A percentile compares a stretch with the other conserved stretches of the same genome.
Evolutionary conservation across 1,140 invertebrate genomes (phyloP).

Genomic region (Papilio aristodemus): DNA sequence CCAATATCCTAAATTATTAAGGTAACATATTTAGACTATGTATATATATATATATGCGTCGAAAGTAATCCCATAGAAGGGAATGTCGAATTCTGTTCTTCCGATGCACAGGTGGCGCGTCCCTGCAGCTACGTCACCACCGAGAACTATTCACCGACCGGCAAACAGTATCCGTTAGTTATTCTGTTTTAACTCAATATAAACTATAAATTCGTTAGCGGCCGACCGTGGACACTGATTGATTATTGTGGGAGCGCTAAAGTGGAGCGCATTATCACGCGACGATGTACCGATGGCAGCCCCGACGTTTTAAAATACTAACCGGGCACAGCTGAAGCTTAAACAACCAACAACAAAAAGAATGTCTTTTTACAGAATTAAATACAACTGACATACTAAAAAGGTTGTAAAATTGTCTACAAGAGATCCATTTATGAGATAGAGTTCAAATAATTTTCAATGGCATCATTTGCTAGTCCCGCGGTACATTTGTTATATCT

Average conservation of each 20-base stretch:
- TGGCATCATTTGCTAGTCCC: no score
- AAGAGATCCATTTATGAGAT: no score
- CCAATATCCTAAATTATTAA: no score
- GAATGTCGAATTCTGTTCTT: not conserved
- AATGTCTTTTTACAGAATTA: not conserved
- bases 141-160: not conserved
- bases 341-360: slow-evolving; percentile 40
- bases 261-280: not conserved
- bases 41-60: no score
- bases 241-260: slow-evolving; percentile 29
- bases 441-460: no score
- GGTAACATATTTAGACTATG: no score
- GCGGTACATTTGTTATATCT: no score
- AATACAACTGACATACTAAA: no score
- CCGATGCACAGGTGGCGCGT: not conserved
- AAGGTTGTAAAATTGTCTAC: no score
- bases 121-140: not conserved
- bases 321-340: not conserved
- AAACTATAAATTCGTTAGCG: slow-evolving; percentile 45
- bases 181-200: slow-evolving; percentile 40
- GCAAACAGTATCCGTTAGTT: not conserved
- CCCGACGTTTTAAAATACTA: not conserved
- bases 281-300: slow-evolving; percentile 7
- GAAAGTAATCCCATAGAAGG: no score
- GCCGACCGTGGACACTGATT: slow-evolving; percentile 39